These are phyloP conservation scores for Channa maculata DNA, from an alignment of 2,113 vertebrate species.

Conservation along the genomic window DNA sequence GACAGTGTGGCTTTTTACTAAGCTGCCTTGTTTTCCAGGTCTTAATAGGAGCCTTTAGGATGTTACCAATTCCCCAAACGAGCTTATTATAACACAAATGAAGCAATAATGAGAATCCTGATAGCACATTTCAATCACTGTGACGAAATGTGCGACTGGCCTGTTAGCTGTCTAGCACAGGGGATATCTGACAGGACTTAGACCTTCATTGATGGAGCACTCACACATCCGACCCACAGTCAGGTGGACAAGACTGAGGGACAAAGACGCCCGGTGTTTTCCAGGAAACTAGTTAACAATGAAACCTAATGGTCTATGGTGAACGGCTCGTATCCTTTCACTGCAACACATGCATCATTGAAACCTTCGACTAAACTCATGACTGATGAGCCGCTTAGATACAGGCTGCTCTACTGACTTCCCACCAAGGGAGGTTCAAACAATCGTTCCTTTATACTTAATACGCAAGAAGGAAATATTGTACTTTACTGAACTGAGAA, in stretches of 20 bases:
- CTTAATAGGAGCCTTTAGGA: not conserved
- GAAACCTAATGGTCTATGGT: conserved; percentile 49
- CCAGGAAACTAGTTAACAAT: conserved; percentile 43
- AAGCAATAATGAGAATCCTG: not conserved
- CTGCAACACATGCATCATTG: conserved; percentile 46
- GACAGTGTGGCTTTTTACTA: too few species aligned
- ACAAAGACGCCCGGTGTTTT: conserved; percentile 22
- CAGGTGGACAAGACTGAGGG: conserved; percentile 1
- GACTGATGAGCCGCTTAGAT: conserved; percentile 10
- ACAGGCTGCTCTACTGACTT: not conserved
- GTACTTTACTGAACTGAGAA: too few species aligned
- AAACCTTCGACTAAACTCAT: conserved; percentile 36
- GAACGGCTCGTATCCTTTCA: conserved; percentile 58
- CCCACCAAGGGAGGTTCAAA: not conserved
- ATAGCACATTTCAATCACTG: conserved; percentile 10
- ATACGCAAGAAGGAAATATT: too few species aligned
- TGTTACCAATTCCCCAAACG: not conserved
- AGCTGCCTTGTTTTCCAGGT: not conserved
- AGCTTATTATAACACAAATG: not conserved
- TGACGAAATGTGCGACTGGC: too few species aligned
- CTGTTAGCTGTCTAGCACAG: too few species aligned
- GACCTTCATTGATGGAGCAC: too few species aligned
- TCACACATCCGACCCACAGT: too few species aligned
- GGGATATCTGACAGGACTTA: too few species aligned
- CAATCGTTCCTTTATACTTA: too few species aligned